phyloP scores from a whole-genome alignment of 2,113 vertebrate genomes.

The Mastomys coucha region DNA sequence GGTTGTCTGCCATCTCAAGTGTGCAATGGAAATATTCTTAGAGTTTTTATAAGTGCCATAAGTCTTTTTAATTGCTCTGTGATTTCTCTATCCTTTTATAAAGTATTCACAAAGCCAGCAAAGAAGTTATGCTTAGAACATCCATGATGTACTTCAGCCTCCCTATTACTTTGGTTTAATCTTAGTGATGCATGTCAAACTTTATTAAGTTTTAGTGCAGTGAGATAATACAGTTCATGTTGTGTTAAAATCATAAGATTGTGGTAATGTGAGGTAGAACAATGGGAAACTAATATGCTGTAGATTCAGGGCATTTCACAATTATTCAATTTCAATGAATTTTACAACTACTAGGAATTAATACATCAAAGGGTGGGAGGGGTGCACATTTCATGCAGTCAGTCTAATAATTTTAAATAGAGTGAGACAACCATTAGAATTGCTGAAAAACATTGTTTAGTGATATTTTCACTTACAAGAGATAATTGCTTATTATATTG shows the following conservation, averaged over 20 bases:
- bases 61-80: not conserved
- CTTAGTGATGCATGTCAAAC: not conserved
- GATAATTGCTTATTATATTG: not conserved
- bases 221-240: not conserved
- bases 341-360: not conserved
- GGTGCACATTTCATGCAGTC: not conserved
- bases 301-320: too few relatives aligned
- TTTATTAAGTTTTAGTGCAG: too few relatives aligned
- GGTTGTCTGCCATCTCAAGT: not conserved
- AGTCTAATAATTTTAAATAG: not conserved
- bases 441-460: not conserved
- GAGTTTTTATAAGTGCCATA: not conserved
- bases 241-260: not conserved
- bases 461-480: not conserved
- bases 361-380: not conserved
- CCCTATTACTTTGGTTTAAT: not conserved
- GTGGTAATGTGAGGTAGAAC: not conserved
- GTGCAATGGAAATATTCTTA: too few relatives aligned
- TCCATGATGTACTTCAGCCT: not conserved
- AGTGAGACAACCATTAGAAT: not conserved
- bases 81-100: not conserved
- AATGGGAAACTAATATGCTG: not conserved
- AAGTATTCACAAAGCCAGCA: not conserved
- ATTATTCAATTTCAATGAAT: not conserved
- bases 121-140: not conserved